Percentiles rank a stretch among this genome's conserved stretches.
Conservation (phyloP, 2,797 vertebrate genomes). For the Molossus alvarezi region DNA sequence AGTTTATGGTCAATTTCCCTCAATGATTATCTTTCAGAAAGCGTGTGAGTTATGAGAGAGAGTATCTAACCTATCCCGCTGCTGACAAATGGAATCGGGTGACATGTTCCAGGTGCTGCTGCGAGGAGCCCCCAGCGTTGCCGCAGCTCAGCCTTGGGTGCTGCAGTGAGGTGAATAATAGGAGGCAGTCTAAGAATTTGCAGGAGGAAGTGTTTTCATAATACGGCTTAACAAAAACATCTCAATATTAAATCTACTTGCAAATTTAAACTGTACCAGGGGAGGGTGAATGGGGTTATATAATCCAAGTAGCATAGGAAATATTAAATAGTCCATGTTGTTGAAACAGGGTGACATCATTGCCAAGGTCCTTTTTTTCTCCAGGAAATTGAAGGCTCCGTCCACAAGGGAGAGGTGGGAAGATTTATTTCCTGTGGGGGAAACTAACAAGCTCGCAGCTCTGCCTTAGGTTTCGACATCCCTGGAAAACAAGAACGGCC, state of each 20-base stretch:
- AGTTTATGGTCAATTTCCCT: constrained; percentile 83
- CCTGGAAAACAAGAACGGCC: constrained; percentile 51
- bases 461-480: not conserved
- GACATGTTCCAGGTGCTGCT: constrained; percentile 84
- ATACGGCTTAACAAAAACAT: constrained; percentile 80
- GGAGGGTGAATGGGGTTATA: constrained; percentile 84
- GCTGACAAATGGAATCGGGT: constrained; percentile 83
- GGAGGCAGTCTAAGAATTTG: constrained; percentile 83
- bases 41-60: constrained; percentile 84
- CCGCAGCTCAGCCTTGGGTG: constrained; percentile 77
- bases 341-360: constrained; percentile 76
- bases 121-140: constrained; percentile 82
- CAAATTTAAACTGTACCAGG: constrained; percentile 79
- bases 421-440: constrained; percentile 52
- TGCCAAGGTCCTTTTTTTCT: constrained; percentile 71
- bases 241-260: constrained; percentile 79
- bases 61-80: constrained; percentile 81
- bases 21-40: constrained; percentile 86
- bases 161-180: constrained; percentile 86
- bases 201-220: constrained; percentile 86
- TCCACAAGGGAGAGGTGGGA: constrained; percentile 40
- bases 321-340: constrained; percentile 76
- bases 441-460: not conserved
- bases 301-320: constrained; percentile 81
- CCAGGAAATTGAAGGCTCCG: constrained; percentile 70